Evolutionary conservation across 2,888 invertebrate genomes (phyloP).

Genomic region (Synanthedon vespiformis): DNA sequence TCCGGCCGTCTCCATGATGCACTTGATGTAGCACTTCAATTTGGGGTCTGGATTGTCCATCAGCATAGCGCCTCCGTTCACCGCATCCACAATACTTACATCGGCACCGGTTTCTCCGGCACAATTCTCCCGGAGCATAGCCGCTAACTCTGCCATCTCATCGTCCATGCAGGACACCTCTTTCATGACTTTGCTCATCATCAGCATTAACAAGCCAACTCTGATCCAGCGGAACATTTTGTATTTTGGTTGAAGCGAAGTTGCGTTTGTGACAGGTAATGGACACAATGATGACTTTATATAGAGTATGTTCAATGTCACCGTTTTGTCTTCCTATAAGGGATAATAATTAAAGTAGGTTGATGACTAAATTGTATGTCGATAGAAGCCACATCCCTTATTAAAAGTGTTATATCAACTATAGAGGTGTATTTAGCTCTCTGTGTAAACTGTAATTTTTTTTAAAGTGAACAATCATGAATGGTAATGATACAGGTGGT

Average conservation of each 20-base stretch:
- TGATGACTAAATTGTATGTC: constrained; percentile 26
- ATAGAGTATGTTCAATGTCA: constrained; percentile 21
- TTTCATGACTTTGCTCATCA: constrained; percentile 1
- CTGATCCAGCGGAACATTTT: neutral
- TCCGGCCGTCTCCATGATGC: constrained; percentile 57
- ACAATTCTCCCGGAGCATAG: constrained; percentile 49
- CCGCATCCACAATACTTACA: constrained; percentile 27
- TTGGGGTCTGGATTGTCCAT: constrained; percentile 25
- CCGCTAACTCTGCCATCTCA: constrained; percentile 51
- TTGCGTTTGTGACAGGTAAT: neutral
- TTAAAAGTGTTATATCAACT: constrained; percentile 25
- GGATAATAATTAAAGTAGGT: neutral
- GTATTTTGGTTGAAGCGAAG: too few species aligned
- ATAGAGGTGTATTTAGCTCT: constrained; percentile 9
- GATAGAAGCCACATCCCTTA: constrained; percentile 13
- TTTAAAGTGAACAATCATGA: constrained; percentile 17
- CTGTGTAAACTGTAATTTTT: constrained; percentile 18
- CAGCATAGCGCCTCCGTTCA: constrained; percentile 43
- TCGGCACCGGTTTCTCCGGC: constrained; percentile 44
- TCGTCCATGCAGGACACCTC: constrained; percentile 28
- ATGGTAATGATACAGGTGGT: constrained; percentile 21
- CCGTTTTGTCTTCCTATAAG: neutral
- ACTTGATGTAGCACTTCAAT: constrained; percentile 57
- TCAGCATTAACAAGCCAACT: neutral
- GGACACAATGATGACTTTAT: neutral